These are phyloP conservation scores for Phymatocera aterrima DNA, from an alignment of 2,888 invertebrate species.

Conservation along the genomic window DNA sequence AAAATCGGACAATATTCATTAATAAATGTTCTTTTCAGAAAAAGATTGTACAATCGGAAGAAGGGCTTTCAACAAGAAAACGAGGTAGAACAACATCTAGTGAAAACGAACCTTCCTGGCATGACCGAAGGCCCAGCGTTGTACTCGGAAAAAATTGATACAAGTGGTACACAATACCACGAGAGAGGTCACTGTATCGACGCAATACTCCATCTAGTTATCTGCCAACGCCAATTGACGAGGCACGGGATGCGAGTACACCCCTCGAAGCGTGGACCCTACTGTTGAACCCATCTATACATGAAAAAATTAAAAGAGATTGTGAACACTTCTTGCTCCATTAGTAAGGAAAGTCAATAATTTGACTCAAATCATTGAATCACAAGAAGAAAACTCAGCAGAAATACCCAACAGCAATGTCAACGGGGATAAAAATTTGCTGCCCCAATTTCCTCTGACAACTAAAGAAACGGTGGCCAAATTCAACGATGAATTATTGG, in stretches of 20 bases:
- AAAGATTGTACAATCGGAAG: background rate
- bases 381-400: background rate
- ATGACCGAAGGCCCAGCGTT: constrained; percentile 30
- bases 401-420: background rate
- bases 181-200: background rate
- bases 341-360: too few species aligned
- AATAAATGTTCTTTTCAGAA: too few species aligned
- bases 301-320: constrained; percentile 45
- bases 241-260: constrained; percentile 35
- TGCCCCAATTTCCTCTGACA: background rate
- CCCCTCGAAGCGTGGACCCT: constrained; percentile 45
- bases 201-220: background rate
- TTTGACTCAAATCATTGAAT: background rate
- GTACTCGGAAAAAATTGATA: constrained; percentile 39
- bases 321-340: too few species aligned
- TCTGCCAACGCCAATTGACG: constrained; percentile 40
- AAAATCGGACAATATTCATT: too few species aligned
- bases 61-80: background rate
- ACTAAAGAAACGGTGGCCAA: background rate
- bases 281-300: constrained; percentile 37
- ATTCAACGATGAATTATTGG: background rate
- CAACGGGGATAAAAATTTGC: background rate
- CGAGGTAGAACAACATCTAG: background rate
- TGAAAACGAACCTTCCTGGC: constrained; percentile 18
- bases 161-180: constrained; percentile 44